Evolutionary conservation across 2,113 vertebrate species (phyloP).

Genomic region (Gadus chalcogrammus): DNA sequence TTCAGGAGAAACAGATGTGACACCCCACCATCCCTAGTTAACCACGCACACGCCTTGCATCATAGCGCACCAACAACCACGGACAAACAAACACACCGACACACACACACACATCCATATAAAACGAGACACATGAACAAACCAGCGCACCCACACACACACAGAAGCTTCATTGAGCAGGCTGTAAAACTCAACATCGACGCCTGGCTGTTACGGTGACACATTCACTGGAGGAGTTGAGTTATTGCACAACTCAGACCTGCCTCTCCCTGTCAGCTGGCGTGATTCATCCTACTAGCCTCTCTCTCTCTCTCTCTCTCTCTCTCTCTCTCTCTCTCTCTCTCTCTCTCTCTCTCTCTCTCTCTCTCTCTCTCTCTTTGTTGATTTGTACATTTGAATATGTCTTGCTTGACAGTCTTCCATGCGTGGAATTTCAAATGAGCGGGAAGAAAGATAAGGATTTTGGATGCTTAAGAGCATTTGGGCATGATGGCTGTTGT

Average conservation of each 20-base stretch:
- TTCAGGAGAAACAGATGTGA: slow-evolving; percentile 34
- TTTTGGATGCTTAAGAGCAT: too few species aligned
- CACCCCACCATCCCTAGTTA: slow-evolving; percentile 1
- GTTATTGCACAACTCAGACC: slow-evolving; percentile 61
- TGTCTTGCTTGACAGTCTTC: too few species aligned
- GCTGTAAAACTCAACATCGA: slow-evolving; percentile 35
- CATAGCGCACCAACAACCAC: background rate
- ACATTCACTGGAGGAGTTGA: slow-evolving; percentile 54
- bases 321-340: slow-evolving; percentile 4
- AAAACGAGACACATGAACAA: background rate
- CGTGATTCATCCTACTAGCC: slow-evolving; percentile 55
- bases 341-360: slow-evolving; percentile 11
- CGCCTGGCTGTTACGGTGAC: slow-evolving; percentile 25
- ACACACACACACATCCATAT: slow-evolving; percentile 9
- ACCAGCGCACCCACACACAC: background rate
- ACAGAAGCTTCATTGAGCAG: background rate
- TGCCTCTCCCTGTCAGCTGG: slow-evolving; percentile 59
- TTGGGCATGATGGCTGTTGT: too few species aligned
- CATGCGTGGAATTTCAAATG: too few species aligned
- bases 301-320: slow-evolving; percentile 28
- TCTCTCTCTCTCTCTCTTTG: slow-evolving; percentile 1
- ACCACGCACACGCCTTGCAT: background rate
- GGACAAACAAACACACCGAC: slow-evolving; percentile 18
- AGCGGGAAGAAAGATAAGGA: too few species aligned
- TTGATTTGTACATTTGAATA: too few species aligned